These are phyloP conservation scores for Spondyliosoma cantharus DNA, from an alignment of 2,797 vertebrate genomes.

Conservation along the genomic window DNA sequence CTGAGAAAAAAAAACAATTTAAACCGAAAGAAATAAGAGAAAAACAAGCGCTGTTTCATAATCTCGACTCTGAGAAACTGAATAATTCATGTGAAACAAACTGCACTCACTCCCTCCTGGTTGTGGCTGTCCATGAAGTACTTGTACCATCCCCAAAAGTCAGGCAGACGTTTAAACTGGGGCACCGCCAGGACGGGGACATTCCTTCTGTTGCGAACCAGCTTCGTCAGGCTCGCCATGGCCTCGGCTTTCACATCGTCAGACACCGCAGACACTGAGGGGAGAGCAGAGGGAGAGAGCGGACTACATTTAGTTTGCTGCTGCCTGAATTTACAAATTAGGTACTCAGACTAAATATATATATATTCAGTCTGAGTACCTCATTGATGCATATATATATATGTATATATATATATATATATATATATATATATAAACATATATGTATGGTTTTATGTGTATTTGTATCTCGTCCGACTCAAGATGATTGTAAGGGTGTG, in stretches of 20 bases:
- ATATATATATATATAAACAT: too few species aligned
- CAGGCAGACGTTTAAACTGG: conserved; percentile 79
- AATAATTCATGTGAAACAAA: conserved; percentile 57
- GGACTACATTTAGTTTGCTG: not conserved
- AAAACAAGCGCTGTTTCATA: conserved; percentile 26
- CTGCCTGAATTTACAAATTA: conserved; percentile 4
- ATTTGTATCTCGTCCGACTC: not conserved
- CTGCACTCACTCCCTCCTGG: conserved; percentile 86
- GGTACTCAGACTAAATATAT: not conserved
- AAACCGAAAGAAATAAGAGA: not conserved
- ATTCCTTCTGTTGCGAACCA: conserved; percentile 81
- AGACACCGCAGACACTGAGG: conserved; percentile 55
- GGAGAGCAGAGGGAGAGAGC: not conserved
- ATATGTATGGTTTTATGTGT: not conserved
- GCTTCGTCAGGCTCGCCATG: conserved; percentile 66
- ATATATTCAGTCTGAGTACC: not conserved
- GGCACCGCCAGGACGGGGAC: conserved; percentile 60
- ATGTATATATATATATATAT: too few species aligned
- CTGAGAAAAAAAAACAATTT: conserved; percentile 25
- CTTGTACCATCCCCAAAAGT: conserved; percentile 89
- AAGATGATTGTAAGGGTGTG: not conserved
- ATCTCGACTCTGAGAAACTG: conserved; percentile 13
- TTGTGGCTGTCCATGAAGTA: conserved; percentile 84
- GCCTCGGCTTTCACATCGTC: conserved; percentile 68
- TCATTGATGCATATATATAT: too few species aligned